These are phyloP conservation scores for Danaus melanippus DNA, from an alignment of 1,140 invertebrate species.

Conservation along the genomic window DNA sequence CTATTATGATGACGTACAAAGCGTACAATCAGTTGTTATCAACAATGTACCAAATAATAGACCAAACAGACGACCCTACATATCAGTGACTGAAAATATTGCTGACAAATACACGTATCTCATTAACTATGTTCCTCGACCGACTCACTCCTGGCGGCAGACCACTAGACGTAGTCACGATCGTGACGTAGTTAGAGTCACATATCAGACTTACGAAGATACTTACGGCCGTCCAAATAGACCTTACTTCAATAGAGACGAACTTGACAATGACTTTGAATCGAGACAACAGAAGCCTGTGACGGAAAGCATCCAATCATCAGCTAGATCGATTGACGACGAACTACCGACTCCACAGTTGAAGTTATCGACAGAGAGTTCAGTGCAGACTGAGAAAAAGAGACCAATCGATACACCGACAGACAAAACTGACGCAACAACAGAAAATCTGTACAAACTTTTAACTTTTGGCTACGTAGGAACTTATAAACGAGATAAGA, in stretches of 20 bases:
- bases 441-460: conserved; percentile 55
- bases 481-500: conserved; percentile 42
- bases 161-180: conserved; percentile 46
- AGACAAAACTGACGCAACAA: conserved; percentile 40
- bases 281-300: conserved; percentile 36
- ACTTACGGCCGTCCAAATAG: conserved; percentile 61
- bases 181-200: conserved; percentile 61
- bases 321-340: conserved; percentile 53
- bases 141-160: conserved; percentile 56
- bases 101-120: conserved; percentile 61
- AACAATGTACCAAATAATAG: conserved; percentile 56
- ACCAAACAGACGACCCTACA: conserved; percentile 56
- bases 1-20: conserved; percentile 50
- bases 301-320: conserved; percentile 33
- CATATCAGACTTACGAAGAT: conserved; percentile 60
- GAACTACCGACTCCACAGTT: conserved; percentile 22
- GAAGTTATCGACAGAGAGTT: conserved; percentile 18
- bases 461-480: conserved; percentile 63
- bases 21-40: conserved; percentile 55
- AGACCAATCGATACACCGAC: conserved; percentile 17
- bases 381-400: conserved; percentile 12
- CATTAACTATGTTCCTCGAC: conserved; percentile 63
- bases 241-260: conserved; percentile 55
- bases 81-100: conserved; percentile 61
- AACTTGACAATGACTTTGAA: conserved; percentile 38